A percentile compares a stretch with the other conserved stretches of the same genome.
These are phyloP conservation scores for Drosophila insularis DNA, from an alignment of 1,140 invertebrate genomes.

Conservation along the genomic window DNA sequence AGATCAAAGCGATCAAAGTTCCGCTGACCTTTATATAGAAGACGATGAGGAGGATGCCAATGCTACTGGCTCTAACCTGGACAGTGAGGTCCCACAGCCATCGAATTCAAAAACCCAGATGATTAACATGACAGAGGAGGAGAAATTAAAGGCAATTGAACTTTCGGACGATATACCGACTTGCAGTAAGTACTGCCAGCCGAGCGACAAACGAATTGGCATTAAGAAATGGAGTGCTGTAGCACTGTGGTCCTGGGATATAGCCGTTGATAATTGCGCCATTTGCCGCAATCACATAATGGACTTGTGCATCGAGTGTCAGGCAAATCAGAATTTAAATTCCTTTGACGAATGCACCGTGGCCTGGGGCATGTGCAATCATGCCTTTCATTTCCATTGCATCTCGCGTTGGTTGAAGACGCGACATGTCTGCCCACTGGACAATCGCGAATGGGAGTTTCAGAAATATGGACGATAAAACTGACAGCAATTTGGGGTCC, in stretches of 20 bases:
- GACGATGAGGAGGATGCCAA: not conserved
- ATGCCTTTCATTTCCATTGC: slow-evolving; percentile 44
- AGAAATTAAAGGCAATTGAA: not conserved
- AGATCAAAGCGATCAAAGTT: not conserved
- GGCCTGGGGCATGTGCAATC: slow-evolving; percentile 37
- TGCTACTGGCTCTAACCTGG: not conserved
- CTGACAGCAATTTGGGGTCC: not conserved
- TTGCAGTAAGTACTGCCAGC: slow-evolving; percentile 23
- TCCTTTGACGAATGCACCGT: slow-evolving; percentile 35
- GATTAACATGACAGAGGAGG: not conserved
- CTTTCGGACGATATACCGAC: slow-evolving; percentile 18
- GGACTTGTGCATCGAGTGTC: slow-evolving; percentile 38
- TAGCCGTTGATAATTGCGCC: slow-evolving; percentile 31
- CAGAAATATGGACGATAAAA: slow-evolving; percentile 29
- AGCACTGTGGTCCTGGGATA: slow-evolving; percentile 32
- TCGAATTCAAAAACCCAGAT: not conserved
- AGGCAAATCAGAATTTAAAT: slow-evolving; percentile 23
- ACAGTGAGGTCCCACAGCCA: not conserved
- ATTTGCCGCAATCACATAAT: slow-evolving; percentile 38
- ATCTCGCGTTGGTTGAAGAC: slow-evolving; percentile 39
- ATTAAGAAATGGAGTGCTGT: slow-evolving; percentile 35
- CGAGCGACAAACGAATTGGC: not conserved
- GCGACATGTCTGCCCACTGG: slow-evolving; percentile 37
- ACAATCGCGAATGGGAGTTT: slow-evolving; percentile 38
- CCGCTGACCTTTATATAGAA: not conserved